A percentile compares a stretch with the other conserved stretches of the same genome.
phyloP scores from a whole-genome alignment of 2,888 invertebrate species.

The Stegana nigrithorax region DNA sequence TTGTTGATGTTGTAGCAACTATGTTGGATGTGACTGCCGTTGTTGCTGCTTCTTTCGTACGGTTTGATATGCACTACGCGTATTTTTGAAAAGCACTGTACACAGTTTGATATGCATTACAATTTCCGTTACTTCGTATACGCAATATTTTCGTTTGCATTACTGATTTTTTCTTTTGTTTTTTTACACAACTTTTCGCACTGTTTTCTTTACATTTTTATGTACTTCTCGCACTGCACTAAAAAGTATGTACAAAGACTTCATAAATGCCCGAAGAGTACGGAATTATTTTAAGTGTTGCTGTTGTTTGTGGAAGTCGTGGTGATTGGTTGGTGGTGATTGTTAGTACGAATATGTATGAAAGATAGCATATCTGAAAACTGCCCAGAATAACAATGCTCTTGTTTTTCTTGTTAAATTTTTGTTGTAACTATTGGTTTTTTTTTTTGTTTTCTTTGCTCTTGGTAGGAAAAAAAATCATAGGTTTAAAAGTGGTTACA shows the following conservation, averaged over 20 bases:
- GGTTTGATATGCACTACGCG: conserved; percentile 38
- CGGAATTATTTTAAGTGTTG: background rate
- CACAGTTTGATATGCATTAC: conserved; percentile 41
- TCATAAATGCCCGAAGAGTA: background rate
- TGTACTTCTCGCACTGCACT: background rate
- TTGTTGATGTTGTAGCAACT: background rate
- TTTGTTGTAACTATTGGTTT: background rate
- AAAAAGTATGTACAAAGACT: background rate
- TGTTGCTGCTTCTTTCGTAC: background rate
- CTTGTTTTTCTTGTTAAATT: too few species aligned
- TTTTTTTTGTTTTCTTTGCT: conserved; percentile 3
- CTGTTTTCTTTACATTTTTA: background rate
- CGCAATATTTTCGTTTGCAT: conserved; percentile 17
- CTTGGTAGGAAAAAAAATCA: background rate
- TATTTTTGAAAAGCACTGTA: background rate
- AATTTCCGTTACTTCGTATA: background rate
- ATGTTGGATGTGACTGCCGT: background rate
- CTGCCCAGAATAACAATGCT: conserved; percentile 59
- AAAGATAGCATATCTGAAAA: conserved; percentile 30
- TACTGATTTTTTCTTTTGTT: background rate
- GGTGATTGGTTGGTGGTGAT: too few species aligned
- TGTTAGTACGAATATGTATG: background rate
- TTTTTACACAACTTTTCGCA: background rate
- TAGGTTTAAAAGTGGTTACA: background rate
- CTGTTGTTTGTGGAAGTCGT: background rate